Evolutionary conservation across 2,888 invertebrate genomes (phyloP).

Genomic region (Euzetes globulus): DNA sequence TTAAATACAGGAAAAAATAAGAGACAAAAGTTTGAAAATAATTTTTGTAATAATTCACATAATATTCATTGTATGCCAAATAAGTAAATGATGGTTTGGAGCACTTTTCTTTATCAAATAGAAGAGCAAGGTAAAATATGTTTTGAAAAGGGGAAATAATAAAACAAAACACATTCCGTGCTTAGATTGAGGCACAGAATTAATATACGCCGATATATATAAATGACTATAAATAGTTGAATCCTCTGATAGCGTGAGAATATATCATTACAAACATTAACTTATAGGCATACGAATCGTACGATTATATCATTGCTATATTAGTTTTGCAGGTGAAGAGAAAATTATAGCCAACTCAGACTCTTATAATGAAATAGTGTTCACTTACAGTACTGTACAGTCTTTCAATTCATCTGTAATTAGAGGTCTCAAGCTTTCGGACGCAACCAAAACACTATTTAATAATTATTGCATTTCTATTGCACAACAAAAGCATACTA

Average conservation of each 20-base stretch:
- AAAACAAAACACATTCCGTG: slow-evolving; percentile 19
- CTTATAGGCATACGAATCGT: slow-evolving; percentile 1
- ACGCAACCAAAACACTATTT: neutral
- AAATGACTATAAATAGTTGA: neutral
- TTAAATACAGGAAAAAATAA: neutral
- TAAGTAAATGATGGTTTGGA: slow-evolving; percentile 1
- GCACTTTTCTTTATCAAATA: neutral
- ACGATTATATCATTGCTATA: slow-evolving; percentile 19
- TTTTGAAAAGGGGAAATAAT: neutral
- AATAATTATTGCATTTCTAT: neutral
- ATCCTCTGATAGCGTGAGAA: slow-evolving; percentile 22
- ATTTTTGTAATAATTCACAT: neutral
- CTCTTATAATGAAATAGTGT: neutral
- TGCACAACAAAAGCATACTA: too few relatives aligned
- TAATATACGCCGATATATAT: neutral
- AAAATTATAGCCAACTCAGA: slow-evolving; percentile 18
- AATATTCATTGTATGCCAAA: neutral
- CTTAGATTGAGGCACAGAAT: neutral
- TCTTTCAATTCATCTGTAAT: neutral
- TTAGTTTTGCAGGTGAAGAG: slow-evolving; percentile 20
- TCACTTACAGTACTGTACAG: slow-evolving; percentile 10
- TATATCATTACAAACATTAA: slow-evolving; percentile 24
- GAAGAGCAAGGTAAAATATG: neutral
- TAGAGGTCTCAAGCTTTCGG: neutral
- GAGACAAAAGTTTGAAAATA: neutral